Evolutionary conservation across 1,140 invertebrate genomes (phyloP).

Genomic region (Panulirus ornatus): DNA sequence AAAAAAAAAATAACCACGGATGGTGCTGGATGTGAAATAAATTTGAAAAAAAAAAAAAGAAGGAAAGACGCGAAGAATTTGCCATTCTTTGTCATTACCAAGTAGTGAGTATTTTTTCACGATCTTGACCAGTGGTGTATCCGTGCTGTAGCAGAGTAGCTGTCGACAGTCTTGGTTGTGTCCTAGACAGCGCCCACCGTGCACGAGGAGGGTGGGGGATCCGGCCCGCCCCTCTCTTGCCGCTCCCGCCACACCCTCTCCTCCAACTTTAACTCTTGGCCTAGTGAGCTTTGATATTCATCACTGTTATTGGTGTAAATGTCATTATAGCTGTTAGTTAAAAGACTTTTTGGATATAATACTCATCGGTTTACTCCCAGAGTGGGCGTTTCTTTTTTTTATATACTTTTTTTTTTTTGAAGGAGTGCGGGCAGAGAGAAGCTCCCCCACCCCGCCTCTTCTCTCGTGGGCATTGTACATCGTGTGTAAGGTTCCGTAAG

Average conservation of each 20-base stretch:
- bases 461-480: constrained; percentile 46
- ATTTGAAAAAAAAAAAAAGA: constrained; percentile 22
- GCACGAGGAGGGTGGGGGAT: background rate
- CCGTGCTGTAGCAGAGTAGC: constrained; percentile 58
- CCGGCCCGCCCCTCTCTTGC: too few species aligned
- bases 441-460: constrained; percentile 25
- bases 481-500: constrained; percentile 60
- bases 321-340: background rate
- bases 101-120: constrained; percentile 68
- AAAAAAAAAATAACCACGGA: constrained; percentile 48
- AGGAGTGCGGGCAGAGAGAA: background rate
- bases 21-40: constrained; percentile 44
- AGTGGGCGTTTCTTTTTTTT: background rate
- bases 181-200: constrained; percentile 30
- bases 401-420: background rate
- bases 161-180: constrained; percentile 65
- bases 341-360: constrained; percentile 7
- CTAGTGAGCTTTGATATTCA: background rate
- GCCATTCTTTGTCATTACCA: constrained; percentile 55
- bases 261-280: background rate
- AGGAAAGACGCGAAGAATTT: constrained; percentile 21
- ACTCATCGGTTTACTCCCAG: background rate
- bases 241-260: background rate
- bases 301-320: background rate
- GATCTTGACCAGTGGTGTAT: constrained; percentile 61